phyloP scores from a whole-genome alignment of 2,888 invertebrate genomes.

The Biston betularia region DNA sequence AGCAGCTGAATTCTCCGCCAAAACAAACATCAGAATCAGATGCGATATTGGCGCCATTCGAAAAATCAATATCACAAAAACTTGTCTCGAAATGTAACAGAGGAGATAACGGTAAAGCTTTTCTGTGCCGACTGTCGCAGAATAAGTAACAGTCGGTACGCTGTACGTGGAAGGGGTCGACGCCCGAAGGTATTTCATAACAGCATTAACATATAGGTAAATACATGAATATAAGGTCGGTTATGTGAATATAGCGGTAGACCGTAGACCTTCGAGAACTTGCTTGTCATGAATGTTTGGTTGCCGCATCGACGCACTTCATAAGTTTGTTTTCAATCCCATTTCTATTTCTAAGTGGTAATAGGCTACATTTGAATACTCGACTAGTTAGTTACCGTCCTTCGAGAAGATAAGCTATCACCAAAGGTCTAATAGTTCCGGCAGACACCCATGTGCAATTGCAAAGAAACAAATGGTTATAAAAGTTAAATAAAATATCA shows the following conservation, averaged over 20 bases:
- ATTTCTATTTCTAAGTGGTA: too few species aligned
- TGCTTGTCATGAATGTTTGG: not conserved
- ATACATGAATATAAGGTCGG: conserved; percentile 4
- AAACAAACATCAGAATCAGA: conserved; percentile 28
- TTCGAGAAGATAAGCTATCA: too few species aligned
- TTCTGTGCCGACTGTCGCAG: conserved; percentile 17
- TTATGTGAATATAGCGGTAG: not conserved
- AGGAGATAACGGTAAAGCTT: conserved; percentile 32
- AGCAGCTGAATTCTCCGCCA: conserved; percentile 15
- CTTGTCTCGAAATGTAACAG: conserved; percentile 41
- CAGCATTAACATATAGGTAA: conserved; percentile 9
- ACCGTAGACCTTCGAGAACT: not conserved
- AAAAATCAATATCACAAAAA: conserved; percentile 40
- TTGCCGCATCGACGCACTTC: too few species aligned
- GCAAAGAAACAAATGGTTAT: too few species aligned
- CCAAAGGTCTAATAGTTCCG: too few species aligned
- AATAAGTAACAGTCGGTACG: not conserved
- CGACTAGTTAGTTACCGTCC: too few species aligned
- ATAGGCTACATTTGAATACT: too few species aligned
- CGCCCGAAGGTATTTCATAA: conserved; percentile 30
- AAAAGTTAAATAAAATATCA: too few species aligned
- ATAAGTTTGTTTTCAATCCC: too few species aligned
- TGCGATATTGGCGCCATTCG: conserved; percentile 32
- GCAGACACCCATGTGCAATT: too few species aligned
- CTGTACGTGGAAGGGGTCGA: conserved; percentile 22